These are phyloP conservation scores for Drosophila albomicans DNA, from an alignment of 1,140 invertebrate species.

Conservation along the genomic window DNA sequence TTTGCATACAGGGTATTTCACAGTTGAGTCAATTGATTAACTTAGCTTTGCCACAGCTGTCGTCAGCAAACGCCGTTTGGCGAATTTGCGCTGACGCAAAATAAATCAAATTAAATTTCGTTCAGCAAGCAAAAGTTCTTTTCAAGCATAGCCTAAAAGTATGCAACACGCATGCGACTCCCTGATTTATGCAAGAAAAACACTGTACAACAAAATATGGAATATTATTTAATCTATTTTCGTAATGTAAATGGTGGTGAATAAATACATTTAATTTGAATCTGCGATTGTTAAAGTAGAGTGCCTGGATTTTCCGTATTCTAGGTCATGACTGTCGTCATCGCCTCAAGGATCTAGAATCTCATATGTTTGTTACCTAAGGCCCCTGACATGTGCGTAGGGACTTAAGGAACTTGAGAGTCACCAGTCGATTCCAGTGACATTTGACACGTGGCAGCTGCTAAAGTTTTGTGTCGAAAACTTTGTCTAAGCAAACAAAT, in stretches of 20 bases:
- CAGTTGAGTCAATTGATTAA: background rate
- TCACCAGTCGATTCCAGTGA: constrained; percentile 25
- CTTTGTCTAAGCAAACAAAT: constrained; percentile 28
- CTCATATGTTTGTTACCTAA: constrained; percentile 25
- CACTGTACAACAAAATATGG: constrained; percentile 6
- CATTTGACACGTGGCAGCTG: constrained; percentile 32
- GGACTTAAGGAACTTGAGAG: constrained; percentile 10
- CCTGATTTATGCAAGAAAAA: constrained; percentile 5
- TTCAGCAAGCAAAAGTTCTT: constrained; percentile 53
- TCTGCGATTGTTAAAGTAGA: background rate
- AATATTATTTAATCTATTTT: background rate
- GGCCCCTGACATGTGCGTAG: constrained; percentile 18
- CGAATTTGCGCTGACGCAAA: constrained; percentile 42
- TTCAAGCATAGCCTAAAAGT: constrained; percentile 49
- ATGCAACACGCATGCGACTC: constrained; percentile 44
- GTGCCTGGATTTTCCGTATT: constrained; percentile 8
- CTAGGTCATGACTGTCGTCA: constrained; percentile 63
- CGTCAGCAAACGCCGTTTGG: constrained; percentile 22
- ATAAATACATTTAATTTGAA: background rate
- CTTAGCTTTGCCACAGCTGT: constrained; percentile 2
- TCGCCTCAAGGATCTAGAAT: constrained; percentile 19
- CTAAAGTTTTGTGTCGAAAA: constrained; percentile 21
- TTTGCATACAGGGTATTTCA: background rate
- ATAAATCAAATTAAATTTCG: constrained; percentile 74
- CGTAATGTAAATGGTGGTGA: background rate